Conservation (phyloP, 1,140 invertebrate genomes). For the Liolophura sinensis region DNA sequence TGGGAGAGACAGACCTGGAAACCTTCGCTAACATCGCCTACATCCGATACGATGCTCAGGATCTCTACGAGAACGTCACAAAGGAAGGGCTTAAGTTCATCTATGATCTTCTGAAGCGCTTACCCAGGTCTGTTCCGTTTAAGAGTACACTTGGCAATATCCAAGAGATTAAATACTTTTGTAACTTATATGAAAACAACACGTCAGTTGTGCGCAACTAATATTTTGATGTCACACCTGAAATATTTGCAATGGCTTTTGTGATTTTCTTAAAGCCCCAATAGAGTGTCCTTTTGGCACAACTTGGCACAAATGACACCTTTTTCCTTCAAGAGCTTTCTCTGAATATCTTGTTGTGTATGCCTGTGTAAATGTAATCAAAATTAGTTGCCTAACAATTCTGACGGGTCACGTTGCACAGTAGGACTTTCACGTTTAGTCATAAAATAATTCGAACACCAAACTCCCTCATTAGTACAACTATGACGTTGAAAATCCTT, state of each 20-base stretch:
- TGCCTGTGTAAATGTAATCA: too few relatives aligned
- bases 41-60: slow-evolving; percentile 92
- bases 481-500: too few relatives aligned
- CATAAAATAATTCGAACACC: too few relatives aligned
- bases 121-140: slow-evolving; percentile 71
- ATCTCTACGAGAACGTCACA: slow-evolving; percentile 91
- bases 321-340: too few relatives aligned
- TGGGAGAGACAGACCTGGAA: slow-evolving; percentile 78
- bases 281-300: background rate
- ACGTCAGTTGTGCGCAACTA: background rate
- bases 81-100: slow-evolving; percentile 93
- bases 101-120: slow-evolving; percentile 92
- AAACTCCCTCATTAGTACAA: too few relatives aligned
- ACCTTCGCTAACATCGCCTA: slow-evolving; percentile 89
- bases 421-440: too few relatives aligned
- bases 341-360: too few relatives aligned
- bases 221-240: background rate
- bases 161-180: background rate
- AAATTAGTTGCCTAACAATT: too few relatives aligned
- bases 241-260: background rate
- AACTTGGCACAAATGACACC: background rate
- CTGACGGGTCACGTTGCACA: too few relatives aligned
- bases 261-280: slow-evolving; percentile 8
- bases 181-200: background rate
- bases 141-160: too few relatives aligned